Percentiles rank a stretch among this genome's conserved stretches.
Conservation (phyloP, 2,797 vertebrate species). For the Manis crassicaudata region DNA sequence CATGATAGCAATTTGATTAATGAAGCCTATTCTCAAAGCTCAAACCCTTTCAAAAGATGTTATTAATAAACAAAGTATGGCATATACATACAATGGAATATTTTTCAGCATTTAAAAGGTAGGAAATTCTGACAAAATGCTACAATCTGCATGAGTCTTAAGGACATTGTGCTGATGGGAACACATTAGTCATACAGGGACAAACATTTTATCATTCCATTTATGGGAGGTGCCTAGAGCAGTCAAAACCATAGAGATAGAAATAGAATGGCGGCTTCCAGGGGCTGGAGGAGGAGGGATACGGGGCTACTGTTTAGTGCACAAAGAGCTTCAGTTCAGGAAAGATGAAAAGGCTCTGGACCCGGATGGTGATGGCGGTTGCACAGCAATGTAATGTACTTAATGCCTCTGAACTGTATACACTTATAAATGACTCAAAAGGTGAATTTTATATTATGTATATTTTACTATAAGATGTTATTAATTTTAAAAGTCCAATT, state of each 20-base stretch:
- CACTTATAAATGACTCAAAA: background rate
- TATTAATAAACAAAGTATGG: background rate
- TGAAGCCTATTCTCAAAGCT: constrained; percentile 41
- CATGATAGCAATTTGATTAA: constrained; percentile 16
- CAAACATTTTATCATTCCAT: background rate
- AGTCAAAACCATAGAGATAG: background rate
- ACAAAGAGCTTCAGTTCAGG: background rate
- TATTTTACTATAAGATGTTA: background rate
- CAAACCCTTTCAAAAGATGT: background rate
- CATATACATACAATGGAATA: background rate
- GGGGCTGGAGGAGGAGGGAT: background rate
- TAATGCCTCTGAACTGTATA: background rate
- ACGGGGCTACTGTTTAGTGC: background rate
- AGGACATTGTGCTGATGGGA: background rate
- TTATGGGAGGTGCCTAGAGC: background rate
- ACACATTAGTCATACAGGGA: background rate
- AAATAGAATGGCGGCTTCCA: background rate
- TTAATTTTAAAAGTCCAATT: constrained; percentile 30
- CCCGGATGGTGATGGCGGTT: background rate
- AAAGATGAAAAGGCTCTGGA: background rate
- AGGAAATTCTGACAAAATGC: background rate
- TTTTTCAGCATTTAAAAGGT: background rate
- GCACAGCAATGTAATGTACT: background rate
- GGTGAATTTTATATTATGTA: background rate
- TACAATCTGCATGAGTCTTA: background rate